Percentiles rank a stretch among this genome's conserved stretches.
Conservation (phyloP, 1,140 invertebrate species). For the Belonocnema kinseyi region DNA sequence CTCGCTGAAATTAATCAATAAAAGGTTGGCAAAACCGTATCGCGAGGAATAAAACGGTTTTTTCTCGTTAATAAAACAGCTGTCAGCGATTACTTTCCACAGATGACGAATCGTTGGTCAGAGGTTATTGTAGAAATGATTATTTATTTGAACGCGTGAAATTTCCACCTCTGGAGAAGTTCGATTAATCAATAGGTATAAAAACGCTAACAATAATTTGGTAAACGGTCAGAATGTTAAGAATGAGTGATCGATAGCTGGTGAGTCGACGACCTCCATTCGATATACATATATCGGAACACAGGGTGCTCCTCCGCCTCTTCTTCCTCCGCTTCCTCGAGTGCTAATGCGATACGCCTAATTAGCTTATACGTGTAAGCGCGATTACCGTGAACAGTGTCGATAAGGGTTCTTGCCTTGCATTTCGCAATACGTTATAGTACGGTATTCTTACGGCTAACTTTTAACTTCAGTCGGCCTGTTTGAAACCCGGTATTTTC, state of each 20-base stretch:
- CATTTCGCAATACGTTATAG: constrained; percentile 47
- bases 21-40: neutral
- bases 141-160: constrained; percentile 15
- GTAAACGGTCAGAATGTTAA: constrained; percentile 35
- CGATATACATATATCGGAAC: constrained; percentile 49
- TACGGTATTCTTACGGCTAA: neutral
- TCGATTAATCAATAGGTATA: constrained; percentile 16
- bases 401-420: constrained; percentile 43
- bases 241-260: constrained; percentile 45
- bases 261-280: constrained; percentile 59
- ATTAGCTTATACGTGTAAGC: constrained; percentile 61
- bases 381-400: constrained; percentile 47
- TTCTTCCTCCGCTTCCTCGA: constrained; percentile 38
- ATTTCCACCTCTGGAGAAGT: neutral
- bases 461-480: neutral
- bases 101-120: constrained; percentile 15
- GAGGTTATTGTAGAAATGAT: constrained; percentile 13
- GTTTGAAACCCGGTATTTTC: constrained; percentile 4
- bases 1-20: constrained; percentile 3
- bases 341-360: constrained; percentile 64
- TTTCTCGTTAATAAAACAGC: neutral
- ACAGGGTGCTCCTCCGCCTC: constrained; percentile 8
- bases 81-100: constrained; percentile 22
- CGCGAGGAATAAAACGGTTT: neutral
- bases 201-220: no score